Evolutionary conservation across 2,888 invertebrate genomes (phyloP).

Genomic region (Melanotus villosus): DNA sequence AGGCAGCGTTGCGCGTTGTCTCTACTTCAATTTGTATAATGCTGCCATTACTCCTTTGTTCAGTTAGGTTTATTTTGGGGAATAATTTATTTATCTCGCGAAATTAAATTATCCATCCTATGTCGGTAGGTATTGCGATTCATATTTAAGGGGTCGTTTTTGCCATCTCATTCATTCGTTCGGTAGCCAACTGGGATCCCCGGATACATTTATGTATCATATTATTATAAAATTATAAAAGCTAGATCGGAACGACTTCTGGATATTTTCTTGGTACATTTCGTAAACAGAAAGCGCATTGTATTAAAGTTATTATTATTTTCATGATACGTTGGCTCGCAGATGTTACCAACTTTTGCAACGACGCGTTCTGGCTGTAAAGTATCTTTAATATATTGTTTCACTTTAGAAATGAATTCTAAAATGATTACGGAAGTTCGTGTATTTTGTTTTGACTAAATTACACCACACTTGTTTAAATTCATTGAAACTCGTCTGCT

Average conservation of each 20-base stretch:
- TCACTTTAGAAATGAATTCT: slow-evolving; percentile 50
- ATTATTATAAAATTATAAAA: slow-evolving; percentile 5
- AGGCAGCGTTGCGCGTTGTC: slow-evolving; percentile 20
- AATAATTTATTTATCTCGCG: slow-evolving; percentile 24
- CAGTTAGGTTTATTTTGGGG: slow-evolving; percentile 39
- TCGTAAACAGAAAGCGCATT: slow-evolving; percentile 46
- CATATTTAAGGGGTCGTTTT: too few species aligned
- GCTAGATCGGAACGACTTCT: background rate
- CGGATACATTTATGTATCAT: background rate
- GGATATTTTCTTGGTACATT: slow-evolving; percentile 22
- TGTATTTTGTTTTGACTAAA: slow-evolving; percentile 29
- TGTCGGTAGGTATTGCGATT: too few species aligned
- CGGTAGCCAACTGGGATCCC: too few species aligned
- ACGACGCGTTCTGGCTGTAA: slow-evolving; percentile 50
- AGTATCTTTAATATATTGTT: slow-evolving; percentile 49
- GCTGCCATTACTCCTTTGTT: slow-evolving; percentile 41
- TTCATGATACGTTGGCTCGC: slow-evolving; percentile 38
- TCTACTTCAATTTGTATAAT: slow-evolving; percentile 51
- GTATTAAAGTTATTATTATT: slow-evolving; percentile 53
- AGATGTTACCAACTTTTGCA: slow-evolving; percentile 50
- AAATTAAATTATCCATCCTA: background rate
- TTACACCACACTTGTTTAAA: slow-evolving; percentile 17
- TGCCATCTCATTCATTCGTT: too few species aligned
- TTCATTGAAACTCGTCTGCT: background rate
- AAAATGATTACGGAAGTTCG: slow-evolving; percentile 47